These are phyloP conservation scores for Andrena cerasifolii DNA, from an alignment of 1,140 invertebrate genomes.

Conservation along the genomic window DNA sequence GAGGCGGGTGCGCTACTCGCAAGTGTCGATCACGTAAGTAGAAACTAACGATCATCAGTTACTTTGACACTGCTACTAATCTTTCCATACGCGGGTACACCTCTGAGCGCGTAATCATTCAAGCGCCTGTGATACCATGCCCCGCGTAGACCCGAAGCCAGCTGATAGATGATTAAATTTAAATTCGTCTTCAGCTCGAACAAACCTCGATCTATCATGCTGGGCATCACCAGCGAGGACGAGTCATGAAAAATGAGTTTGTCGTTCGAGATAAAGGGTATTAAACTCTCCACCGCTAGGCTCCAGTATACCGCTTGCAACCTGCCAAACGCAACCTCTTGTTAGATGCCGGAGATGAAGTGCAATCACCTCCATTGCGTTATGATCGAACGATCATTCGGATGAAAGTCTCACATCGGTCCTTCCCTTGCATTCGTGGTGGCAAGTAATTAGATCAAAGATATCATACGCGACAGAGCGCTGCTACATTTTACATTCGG, in stretches of 20 bases:
- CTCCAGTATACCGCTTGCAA: neutral
- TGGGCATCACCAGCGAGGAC: neutral
- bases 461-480: neutral
- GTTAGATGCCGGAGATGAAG: neutral
- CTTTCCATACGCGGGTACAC: slow-evolving; percentile 4
- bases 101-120: slow-evolving; percentile 56
- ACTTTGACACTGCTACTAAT: slow-evolving; percentile 36
- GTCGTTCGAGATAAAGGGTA: slow-evolving; percentile 44
- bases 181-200: slow-evolving; percentile 47
- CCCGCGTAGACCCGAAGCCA: slow-evolving; percentile 4
- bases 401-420: neutral
- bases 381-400: neutral
- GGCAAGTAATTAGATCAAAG: neutral
- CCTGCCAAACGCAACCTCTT: neutral
- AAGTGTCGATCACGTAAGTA: slow-evolving; percentile 50
- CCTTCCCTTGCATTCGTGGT: neutral
- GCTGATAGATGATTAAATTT: slow-evolving; percentile 54
- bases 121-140: slow-evolving; percentile 33
- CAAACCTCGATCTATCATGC: slow-evolving; percentile 44
- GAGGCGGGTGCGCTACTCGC: neutral
- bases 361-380: neutral
- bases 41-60: slow-evolving; percentile 66
- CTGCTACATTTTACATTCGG: neutral
- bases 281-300: slow-evolving; percentile 11
- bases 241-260: slow-evolving; percentile 51